Percentiles rank a stretch among this genome's conserved stretches.
phyloP scores from a whole-genome alignment of 1,140 invertebrate species.

The Coptotermes formosanus region DNA sequence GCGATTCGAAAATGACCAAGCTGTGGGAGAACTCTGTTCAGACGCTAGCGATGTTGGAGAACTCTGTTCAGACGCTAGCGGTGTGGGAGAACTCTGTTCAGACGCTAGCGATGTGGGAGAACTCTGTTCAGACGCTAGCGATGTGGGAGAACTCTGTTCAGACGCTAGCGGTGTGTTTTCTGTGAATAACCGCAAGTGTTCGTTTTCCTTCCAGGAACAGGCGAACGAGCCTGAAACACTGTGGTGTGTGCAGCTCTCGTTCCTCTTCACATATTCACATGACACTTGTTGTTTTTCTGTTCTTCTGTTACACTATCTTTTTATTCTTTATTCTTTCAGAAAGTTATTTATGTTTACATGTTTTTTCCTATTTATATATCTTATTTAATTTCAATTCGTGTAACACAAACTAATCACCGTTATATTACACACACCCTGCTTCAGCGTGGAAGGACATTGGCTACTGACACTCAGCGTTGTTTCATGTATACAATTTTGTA shows the following conservation, averaged over 20 bases:
- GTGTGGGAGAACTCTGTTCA: no score
- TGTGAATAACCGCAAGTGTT: constrained; percentile 2
- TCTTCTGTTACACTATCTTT: constrained; percentile 16
- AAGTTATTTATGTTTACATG: background rate
- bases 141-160: background rate
- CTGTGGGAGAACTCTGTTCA: no score
- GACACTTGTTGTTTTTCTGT: constrained; percentile 1
- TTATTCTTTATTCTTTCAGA: background rate
- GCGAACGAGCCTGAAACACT: constrained; percentile 10
- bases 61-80: no score
- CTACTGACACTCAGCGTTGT: background rate
- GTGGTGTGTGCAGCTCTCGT: background rate
- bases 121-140: background rate
- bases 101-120: no score
- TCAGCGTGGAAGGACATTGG: background rate
- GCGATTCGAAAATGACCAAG: no score
- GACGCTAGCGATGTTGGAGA: no score
- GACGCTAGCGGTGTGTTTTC: background rate
- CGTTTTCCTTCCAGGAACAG: background rate
- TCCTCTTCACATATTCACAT: background rate
- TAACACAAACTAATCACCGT: constrained; percentile 9
- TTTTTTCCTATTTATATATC: background rate
- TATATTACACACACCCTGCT: background rate
- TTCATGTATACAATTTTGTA: constrained; percentile 17
- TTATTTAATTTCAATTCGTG: background rate